Evolutionary conservation across 2,797 vertebrate genomes (phyloP).

Genomic region (Lemur catta): DNA sequence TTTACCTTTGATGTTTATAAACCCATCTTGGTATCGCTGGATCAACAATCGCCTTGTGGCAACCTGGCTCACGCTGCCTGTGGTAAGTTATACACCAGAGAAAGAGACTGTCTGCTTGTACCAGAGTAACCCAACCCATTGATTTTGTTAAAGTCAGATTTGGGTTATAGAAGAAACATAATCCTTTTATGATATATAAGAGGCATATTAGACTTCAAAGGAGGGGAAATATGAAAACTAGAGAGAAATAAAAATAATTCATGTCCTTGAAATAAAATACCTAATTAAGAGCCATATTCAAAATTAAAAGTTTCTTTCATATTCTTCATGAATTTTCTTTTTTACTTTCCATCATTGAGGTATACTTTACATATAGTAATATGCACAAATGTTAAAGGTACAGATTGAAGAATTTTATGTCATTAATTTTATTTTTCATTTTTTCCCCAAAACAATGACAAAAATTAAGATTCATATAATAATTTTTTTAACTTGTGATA

Average conservation of each 20-base stretch:
- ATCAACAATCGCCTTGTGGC: slow-evolving; percentile 94
- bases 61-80: slow-evolving; percentile 96
- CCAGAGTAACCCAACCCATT: not conserved
- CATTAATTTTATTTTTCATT: slow-evolving; percentile 25
- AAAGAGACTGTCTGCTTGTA: not conserved
- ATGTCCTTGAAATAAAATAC: slow-evolving; percentile 19
- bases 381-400: not conserved
- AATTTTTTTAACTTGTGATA: not conserved
- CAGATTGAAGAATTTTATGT: not conserved
- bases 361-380: not conserved
- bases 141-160: not conserved
- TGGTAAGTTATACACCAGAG: slow-evolving; percentile 87
- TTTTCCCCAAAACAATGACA: not conserved
- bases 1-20: slow-evolving; percentile 95
- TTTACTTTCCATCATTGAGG: not conserved
- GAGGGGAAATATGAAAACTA: not conserved
- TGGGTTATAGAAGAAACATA: not conserved
- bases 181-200: not conserved
- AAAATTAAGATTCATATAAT: not conserved
- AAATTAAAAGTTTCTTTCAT: not conserved
- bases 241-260: slow-evolving; percentile 28
- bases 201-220: not conserved
- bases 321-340: slow-evolving; percentile 17
- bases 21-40: slow-evolving; percentile 96
- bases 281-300: not conserved